Evolutionary conservation across 2,888 invertebrate genomes (phyloP), one percentile per base, ranked within the genome.

Genomic region (Ectemnius continuus): DNA sequence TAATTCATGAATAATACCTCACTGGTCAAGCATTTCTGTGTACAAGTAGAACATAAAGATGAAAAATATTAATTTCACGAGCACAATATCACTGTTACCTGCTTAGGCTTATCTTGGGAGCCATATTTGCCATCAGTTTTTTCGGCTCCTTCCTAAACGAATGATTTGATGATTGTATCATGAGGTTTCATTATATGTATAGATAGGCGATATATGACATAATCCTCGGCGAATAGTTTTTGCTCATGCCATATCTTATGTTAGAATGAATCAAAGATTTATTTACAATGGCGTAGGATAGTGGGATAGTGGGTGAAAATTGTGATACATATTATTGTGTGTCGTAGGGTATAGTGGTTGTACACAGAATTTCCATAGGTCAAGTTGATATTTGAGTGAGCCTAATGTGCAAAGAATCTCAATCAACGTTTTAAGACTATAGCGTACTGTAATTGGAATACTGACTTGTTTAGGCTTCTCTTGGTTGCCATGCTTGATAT

Each of bases 71-170:
- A 62, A 80, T 70, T 71, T 82, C 75, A 78, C 83, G 80, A 86
- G 78, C 81, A 81, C 86, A 85, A 79, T 80, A 81, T 81, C 85
- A 79, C 80, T 83, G 81, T 87, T 89, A 96, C 93, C 91, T 97
- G 97, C 87, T 97, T 97, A 3, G 97, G 97, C 91, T 97, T 97
- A 87, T 98, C 98, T 91, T 97, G 97, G 70, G 95, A 95, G 36
- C 97, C 97, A 91, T 97, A 97, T 91, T 98, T 98, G 81, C 97
- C 93, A 87, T 98, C 98, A 73, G 92, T 89, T 91, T 97, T 97
- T 14, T 97, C 96, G 92, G 96, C 96, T 86, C 97, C 96, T 88
- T 97, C 97, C 90, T 96, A 89, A 87, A 88, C 79, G 86, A 87
- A 88, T 78, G 81, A 89, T 86, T 82, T 75, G 77, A 87, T 75